Evolutionary conservation across 1,140 invertebrate genomes (phyloP).

Genomic region (Myzus persicae): DNA sequence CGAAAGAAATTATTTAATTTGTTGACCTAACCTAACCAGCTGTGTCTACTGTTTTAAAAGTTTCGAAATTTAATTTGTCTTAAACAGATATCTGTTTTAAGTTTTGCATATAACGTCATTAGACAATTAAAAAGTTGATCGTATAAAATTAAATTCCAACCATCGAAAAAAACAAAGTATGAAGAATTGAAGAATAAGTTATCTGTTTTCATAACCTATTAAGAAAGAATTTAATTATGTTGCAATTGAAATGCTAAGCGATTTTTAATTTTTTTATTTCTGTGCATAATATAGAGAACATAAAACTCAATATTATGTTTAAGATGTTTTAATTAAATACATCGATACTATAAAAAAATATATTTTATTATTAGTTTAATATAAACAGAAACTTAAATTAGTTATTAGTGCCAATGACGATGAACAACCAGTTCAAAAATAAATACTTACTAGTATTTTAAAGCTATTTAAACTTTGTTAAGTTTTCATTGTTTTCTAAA

Average conservation of each 20-base stretch:
- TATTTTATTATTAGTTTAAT: not conserved
- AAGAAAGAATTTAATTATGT: not conserved
- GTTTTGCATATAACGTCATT: not conserved
- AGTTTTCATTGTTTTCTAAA: not conserved
- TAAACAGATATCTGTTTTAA: not conserved
- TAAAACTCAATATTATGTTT: not conserved
- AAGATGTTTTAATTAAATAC: not conserved
- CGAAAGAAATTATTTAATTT: not conserved
- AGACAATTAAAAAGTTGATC: not conserved
- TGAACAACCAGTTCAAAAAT: not conserved
- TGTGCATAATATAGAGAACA: not conserved
- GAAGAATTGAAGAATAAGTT: not conserved
- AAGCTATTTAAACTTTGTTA: not conserved
- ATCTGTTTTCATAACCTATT: not conserved
- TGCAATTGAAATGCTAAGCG: not conserved
- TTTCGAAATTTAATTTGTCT: not conserved
- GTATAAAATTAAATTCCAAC: not conserved
- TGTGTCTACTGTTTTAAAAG: not conserved
- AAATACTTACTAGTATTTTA: not conserved
- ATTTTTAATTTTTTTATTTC: not conserved
- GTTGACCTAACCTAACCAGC: not conserved
- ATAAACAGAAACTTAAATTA: not conserved
- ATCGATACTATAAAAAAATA: not conserved
- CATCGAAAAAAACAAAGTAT: not conserved
- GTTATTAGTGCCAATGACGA: not conserved